A percentile compares a stretch with the other conserved stretches of the same genome.
Evolutionary conservation across 2,113 vertebrate species (phyloP).

Genomic region (Aspiorhynchus laticeps): DNA sequence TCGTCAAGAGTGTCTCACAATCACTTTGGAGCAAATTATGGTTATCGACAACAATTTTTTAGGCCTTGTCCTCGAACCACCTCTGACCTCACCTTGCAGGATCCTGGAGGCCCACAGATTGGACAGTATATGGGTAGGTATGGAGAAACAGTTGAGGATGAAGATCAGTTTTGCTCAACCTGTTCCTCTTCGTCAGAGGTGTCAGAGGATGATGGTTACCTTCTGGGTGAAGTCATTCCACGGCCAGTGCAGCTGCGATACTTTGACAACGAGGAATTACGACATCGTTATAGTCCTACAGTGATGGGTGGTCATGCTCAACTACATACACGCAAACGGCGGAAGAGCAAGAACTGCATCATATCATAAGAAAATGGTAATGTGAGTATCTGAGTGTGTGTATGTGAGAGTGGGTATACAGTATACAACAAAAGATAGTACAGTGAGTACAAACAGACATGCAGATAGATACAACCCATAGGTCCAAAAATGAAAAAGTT

Average conservation of each 20-base stretch:
- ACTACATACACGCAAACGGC: constrained; percentile 90
- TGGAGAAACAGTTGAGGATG: constrained; percentile 70
- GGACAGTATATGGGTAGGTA: constrained; percentile 80
- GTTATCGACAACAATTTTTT: constrained; percentile 81
- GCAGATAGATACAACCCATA: neutral
- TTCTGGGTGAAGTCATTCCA: constrained; percentile 92
- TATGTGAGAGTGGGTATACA: constrained; percentile 24
- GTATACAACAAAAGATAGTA: constrained; percentile 36
- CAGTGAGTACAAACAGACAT: neutral
- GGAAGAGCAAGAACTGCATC: constrained; percentile 99
- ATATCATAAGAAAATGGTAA: constrained; percentile 77
- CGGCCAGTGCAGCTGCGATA: constrained; percentile 91
- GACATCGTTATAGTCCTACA: constrained; percentile 91
- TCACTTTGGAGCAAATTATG: constrained; percentile 76
- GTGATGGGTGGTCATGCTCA: constrained; percentile 83
- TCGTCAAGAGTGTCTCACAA: constrained; percentile 84
- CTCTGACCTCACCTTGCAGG: constrained; percentile 94
- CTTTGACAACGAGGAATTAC: constrained; percentile 90
- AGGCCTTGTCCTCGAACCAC: constrained; percentile 92
- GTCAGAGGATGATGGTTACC: constrained; percentile 93
- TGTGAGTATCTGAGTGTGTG: constrained; percentile 35
- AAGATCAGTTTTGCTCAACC: constrained; percentile 94
- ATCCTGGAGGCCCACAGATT: constrained; percentile 85
- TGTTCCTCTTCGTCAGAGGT: constrained; percentile 96
- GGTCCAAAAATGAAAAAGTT: neutral